These are phyloP conservation scores for Neodiprion pinetum DNA, from an alignment of 1,140 invertebrate species.

Conservation along the genomic window DNA sequence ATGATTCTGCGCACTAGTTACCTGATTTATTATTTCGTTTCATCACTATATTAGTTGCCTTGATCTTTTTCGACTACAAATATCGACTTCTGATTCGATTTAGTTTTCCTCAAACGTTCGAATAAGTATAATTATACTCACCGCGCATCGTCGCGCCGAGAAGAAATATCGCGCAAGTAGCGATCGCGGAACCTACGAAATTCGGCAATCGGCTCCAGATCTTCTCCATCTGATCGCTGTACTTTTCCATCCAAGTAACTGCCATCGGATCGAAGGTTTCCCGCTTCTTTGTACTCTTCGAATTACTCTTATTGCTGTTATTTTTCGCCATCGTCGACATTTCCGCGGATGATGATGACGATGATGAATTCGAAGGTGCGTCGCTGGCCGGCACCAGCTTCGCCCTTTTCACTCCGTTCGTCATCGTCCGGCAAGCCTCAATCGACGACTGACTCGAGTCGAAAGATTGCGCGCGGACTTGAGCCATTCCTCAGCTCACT, in stretches of 20 bases:
- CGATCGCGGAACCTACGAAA: slow-evolving; percentile 60
- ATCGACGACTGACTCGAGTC: not conserved
- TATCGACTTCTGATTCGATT: not conserved
- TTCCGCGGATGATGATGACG: too few species aligned
- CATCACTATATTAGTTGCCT: too few species aligned
- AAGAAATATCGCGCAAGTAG: slow-evolving; percentile 65
- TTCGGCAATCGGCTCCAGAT: slow-evolving; percentile 63
- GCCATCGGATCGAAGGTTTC: slow-evolving; percentile 59
- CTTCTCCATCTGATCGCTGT: slow-evolving; percentile 61
- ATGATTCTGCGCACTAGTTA: too few species aligned
- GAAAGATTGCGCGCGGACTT: too few species aligned
- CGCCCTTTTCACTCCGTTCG: not conserved
- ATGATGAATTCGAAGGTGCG: not conserved
- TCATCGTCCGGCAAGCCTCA: not conserved
- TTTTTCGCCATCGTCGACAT: too few species aligned
- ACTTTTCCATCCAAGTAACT: slow-evolving; percentile 65
- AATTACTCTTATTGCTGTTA: not conserved
- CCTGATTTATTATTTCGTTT: too few species aligned
- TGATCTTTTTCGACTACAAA: too few species aligned
- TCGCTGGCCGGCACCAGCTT: not conserved
- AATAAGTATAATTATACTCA: slow-evolving; percentile 36
- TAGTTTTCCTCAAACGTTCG: not conserved
- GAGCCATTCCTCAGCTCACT: too few species aligned
- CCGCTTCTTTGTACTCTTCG: slow-evolving; percentile 62
- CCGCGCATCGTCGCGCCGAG: slow-evolving; percentile 67